Evolutionary conservation across 2,113 vertebrate species (phyloP), one percentile per base, ranked within the genome.

Genomic region (Anoplopoma fimbria): DNA sequence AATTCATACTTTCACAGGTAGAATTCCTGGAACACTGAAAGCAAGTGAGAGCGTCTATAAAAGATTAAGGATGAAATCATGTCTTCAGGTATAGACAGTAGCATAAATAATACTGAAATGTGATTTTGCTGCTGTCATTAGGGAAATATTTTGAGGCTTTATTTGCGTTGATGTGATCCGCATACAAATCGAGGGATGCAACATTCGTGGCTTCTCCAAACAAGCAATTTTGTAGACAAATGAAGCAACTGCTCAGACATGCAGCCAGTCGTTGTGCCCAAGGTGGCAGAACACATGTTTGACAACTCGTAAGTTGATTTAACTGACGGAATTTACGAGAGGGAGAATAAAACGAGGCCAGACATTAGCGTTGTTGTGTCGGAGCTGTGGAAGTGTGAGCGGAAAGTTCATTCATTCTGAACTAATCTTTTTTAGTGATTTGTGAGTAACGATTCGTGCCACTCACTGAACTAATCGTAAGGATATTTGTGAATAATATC

Each of bases 61-160:
- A 87, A 84, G 68, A 86, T 86, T 74, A 76, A 67, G 68, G 68
- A 3, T 57, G 77, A 71, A 83, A 68, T 72, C 9, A 65, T 85
- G 83, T 92, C 88, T 88, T 80, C 74, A 64, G 87, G 83, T 89
- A 82, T 63, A 76, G 79, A 83, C 79, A 29, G 85, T 31, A 60
- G 78, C 82, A 77, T 77, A 63, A 83, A 83, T 75, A 80, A 85
- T 80, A 82, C 76, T 75, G 83, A 75, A 80, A 73, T 83, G 78
- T 80, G 82, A 89, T 86, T 89, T 87, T 83, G 78, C 82, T 90
- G 81, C 84, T 81, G 80, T n/a, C 86, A 92, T 93, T 91, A 89
- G 92, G 88, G 80, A 92, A 90, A 93, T 91, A 19, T 73, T 85
- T 68, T 2, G 38, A 34, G 69, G 36, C 79, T 87, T 82, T 83